These are phyloP conservation scores for Phenganax stokvisi DNA, from an alignment of 92 coral and sea anemone genomes.

Conservation along the genomic window DNA sequence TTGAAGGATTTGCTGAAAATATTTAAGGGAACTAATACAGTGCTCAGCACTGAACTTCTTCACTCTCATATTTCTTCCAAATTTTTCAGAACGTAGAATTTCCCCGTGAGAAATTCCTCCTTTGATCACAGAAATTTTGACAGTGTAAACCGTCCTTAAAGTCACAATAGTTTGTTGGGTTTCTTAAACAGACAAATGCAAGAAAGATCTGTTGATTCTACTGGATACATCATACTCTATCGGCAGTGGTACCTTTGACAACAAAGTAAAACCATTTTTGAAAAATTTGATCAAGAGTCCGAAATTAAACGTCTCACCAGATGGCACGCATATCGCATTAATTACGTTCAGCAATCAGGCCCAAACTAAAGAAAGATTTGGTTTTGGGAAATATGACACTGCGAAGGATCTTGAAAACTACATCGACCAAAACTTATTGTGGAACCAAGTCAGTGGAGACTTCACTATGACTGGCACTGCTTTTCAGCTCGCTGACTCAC, in stretches of 20 bases:
- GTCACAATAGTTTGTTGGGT: not conserved
- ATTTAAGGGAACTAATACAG: too few species aligned
- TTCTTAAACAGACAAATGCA: slow-evolving; percentile 15
- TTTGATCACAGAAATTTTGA: too few species aligned
- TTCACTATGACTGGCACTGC: not conserved
- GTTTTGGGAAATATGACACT: not conserved
- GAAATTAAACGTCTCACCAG: not conserved
- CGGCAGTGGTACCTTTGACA: not conserved
- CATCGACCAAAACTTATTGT: not conserved
- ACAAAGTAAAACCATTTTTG: slow-evolving; percentile 5
- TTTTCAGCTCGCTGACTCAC: not conserved
- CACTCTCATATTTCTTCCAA: not conserved
- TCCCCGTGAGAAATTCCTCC: too few species aligned
- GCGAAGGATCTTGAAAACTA: not conserved
- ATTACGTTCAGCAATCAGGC: not conserved
- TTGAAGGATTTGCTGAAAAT: too few species aligned
- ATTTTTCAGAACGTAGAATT: too few species aligned
- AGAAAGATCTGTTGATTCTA: slow-evolving; percentile 1
- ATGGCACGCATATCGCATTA: not conserved
- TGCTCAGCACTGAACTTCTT: not conserved
- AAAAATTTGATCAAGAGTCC: not conserved
- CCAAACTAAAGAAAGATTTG: not conserved
- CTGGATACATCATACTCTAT: slow-evolving; percentile 10
- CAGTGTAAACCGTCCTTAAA: too few species aligned
- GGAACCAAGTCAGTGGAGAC: not conserved